Evolutionary conservation across 1,140 invertebrate species (phyloP).

Genomic region (Diorhabda carinulata): DNA sequence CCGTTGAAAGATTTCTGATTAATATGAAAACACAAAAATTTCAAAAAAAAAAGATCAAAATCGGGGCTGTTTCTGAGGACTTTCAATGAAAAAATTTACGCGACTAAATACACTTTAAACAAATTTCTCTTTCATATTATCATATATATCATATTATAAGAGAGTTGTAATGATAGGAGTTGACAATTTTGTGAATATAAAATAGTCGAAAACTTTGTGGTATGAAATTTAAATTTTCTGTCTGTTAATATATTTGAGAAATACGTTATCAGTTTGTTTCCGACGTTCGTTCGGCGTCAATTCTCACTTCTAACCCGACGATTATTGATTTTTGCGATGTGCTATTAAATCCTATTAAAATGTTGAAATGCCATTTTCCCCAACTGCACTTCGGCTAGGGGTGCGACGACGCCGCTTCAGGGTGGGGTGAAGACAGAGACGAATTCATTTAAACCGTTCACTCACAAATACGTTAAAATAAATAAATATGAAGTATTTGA

Average conservation of each 20-base stretch:
- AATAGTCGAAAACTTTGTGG: background rate
- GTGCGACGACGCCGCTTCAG: background rate
- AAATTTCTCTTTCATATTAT: too few relatives aligned
- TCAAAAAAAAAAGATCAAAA: too few relatives aligned
- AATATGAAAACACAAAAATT: too few relatives aligned
- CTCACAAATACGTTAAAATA: background rate
- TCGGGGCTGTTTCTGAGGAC: too few relatives aligned
- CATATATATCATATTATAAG: too few relatives aligned
- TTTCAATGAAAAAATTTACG: too few relatives aligned
- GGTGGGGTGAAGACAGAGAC: background rate
- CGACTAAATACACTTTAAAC: too few relatives aligned
- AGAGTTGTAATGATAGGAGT: background rate
- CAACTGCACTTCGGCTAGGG: slow-evolving; percentile 7
- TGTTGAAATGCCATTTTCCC: slow-evolving; percentile 12
- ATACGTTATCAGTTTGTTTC: background rate
- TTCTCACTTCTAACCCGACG: slow-evolving; percentile 1
- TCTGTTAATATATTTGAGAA: too few relatives aligned
- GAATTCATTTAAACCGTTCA: background rate
- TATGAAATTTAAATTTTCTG: background rate
- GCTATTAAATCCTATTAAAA: slow-evolving; percentile 10
- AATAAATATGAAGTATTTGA: too few relatives aligned
- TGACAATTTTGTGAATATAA: slow-evolving; percentile 1
- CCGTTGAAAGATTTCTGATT: too few relatives aligned
- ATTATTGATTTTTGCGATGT: slow-evolving; percentile 8
- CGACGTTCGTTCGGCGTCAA: background rate